phyloP scores from a whole-genome alignment of 2,888 invertebrate species.

The Hyposoter didymator region DNA sequence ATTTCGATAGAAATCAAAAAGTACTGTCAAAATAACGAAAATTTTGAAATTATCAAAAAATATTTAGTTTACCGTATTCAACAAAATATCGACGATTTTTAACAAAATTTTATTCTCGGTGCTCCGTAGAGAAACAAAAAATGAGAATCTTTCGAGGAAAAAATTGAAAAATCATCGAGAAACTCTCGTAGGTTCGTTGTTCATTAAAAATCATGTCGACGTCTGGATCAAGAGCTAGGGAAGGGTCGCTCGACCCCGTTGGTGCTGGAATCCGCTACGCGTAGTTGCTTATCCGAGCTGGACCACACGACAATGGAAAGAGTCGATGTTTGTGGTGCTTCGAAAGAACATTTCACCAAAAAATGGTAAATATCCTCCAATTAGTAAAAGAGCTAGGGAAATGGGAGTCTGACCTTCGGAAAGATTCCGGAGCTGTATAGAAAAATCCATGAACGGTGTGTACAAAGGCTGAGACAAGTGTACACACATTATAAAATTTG shows the following conservation, averaged over 20 bases:
- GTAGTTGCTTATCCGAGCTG: background rate
- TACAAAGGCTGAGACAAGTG: constrained; percentile 33
- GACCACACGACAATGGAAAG: background rate
- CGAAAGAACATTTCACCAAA: background rate
- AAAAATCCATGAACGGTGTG: background rate
- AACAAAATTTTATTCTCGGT: no score
- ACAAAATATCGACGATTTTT: no score
- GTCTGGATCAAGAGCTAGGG: background rate
- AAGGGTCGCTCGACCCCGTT: background rate
- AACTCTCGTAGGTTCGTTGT: background rate
- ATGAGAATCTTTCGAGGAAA: background rate
- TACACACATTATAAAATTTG: constrained; percentile 13
- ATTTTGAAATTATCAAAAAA: no score
- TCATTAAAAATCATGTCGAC: background rate
- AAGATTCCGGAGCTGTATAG: constrained; percentile 33
- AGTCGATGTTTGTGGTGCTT: background rate
- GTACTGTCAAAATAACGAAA: no score
- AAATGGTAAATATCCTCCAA: background rate
- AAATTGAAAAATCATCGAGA: background rate
- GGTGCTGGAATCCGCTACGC: background rate
- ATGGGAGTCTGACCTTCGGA: background rate
- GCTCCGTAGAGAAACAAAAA: background rate
- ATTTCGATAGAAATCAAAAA: no score
- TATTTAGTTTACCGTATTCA: no score
- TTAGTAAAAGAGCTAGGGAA: background rate